Evolutionary conservation across 92 coral and sea anemone genomes (phyloP).

Genomic region (Zoanthus sansibaricus): DNA sequence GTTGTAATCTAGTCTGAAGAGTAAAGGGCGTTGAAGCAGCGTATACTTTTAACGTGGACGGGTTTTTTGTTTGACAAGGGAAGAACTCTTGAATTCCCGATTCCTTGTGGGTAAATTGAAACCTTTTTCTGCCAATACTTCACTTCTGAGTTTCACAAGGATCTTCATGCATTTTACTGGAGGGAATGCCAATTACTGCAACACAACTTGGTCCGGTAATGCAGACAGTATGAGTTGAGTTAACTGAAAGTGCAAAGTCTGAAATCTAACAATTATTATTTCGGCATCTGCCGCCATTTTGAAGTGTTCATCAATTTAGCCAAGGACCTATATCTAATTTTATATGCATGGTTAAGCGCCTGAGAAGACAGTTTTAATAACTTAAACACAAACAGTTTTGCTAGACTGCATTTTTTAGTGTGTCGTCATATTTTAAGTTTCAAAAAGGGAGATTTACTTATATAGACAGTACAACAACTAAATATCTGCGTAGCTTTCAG

Average conservation of each 20-base stretch:
- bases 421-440: slow-evolving; percentile 23
- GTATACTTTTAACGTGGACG: slow-evolving; percentile 1
- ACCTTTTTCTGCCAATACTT: slow-evolving; percentile 1
- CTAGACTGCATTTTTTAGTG: not conserved
- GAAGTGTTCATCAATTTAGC: slow-evolving; percentile 1
- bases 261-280: not conserved
- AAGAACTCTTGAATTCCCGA: not conserved
- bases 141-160: not conserved
- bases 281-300: slow-evolving; percentile 18
- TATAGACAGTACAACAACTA: not conserved
- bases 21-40: not conserved
- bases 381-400: not conserved
- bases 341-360: slow-evolving; percentile 21
- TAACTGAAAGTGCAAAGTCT: not conserved
- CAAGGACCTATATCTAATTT: not conserved
- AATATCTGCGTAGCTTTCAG: slow-evolving; percentile 18
- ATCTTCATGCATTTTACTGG: slow-evolving; percentile 51
- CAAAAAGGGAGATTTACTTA: not conserved
- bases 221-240: not conserved
- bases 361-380: not conserved
- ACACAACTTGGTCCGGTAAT: slow-evolving; percentile 48
- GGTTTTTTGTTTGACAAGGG: not conserved
- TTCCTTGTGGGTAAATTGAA: slow-evolving; percentile 16
- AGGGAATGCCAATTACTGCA: slow-evolving; percentile 39
- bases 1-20: not conserved